These are phyloP conservation scores for Cepaea hortensis DNA, from an alignment of 2,888 invertebrate genomes.

Conservation along the genomic window DNA sequence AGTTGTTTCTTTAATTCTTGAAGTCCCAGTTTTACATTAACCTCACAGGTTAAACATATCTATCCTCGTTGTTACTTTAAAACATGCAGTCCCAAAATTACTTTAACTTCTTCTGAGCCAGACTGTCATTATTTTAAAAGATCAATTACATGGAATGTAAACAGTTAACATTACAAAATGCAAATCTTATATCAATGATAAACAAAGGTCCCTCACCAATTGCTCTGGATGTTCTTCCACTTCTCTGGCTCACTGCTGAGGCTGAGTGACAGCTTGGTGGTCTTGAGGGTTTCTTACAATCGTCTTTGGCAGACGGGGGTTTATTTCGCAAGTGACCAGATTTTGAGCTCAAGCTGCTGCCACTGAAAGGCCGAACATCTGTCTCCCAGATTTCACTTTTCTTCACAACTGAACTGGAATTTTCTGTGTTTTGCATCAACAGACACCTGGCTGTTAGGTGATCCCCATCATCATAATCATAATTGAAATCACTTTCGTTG, in stretches of 20 bases:
- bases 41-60: not conserved
- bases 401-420: not conserved
- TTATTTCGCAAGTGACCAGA: not conserved
- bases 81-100: not conserved
- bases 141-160: not conserved
- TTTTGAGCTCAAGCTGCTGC: constrained; percentile 5
- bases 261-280: constrained; percentile 16
- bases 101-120: not conserved
- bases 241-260: constrained; percentile 31
- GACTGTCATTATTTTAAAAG: not conserved
- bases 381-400: constrained; percentile 53
- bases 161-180: not conserved
- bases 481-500: not conserved
- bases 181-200: not conserved
- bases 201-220: constrained; percentile 57
- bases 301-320: not conserved
- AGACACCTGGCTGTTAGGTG: not conserved
- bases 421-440: not conserved
- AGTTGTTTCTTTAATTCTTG: not conserved
- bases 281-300: not conserved
- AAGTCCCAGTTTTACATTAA: not conserved
- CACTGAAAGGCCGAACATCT: constrained; percentile 49
- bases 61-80: not conserved
- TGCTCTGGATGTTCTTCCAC: constrained; percentile 61
- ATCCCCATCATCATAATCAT: constrained; percentile 40